Evolutionary conservation across 2,888 invertebrate species (phyloP).

Genomic region (Stenotaenia linearis): DNA sequence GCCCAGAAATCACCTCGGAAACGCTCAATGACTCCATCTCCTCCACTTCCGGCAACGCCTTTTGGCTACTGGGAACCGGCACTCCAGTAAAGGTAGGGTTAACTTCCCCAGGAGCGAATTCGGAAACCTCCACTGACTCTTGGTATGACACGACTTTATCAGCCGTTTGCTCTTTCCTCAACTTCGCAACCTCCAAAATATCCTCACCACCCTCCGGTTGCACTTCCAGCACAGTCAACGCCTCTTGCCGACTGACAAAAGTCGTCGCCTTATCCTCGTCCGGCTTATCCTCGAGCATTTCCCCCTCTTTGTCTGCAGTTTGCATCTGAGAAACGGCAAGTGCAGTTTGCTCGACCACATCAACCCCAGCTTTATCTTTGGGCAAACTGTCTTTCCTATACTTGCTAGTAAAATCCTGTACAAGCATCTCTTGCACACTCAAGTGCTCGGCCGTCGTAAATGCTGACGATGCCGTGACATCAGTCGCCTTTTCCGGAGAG

Average conservation of each 20-base stretch:
- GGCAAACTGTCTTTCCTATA: conserved; percentile 15
- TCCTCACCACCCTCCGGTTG: conserved; percentile 35
- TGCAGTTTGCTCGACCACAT: conserved; percentile 44
- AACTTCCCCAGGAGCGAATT: conserved; percentile 33
- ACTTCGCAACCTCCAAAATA: background rate
- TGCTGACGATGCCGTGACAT: conserved; percentile 15
- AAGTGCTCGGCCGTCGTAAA: conserved; percentile 34
- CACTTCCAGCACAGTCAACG: conserved; percentile 37
- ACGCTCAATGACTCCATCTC: conserved; percentile 36
- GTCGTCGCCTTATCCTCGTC: conserved; percentile 29
- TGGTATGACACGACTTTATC: background rate
- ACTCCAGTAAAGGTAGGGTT: conserved; percentile 33
- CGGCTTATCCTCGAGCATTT: conserved; percentile 32
- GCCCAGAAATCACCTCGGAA: conserved; percentile 35
- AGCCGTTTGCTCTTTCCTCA: background rate
- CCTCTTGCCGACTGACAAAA: conserved; percentile 33
- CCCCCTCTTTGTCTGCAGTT: conserved; percentile 38
- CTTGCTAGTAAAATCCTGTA: conserved; percentile 8
- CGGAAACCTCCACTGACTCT: conserved; percentile 35
- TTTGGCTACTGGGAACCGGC: conserved; percentile 13
- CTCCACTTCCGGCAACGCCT: conserved; percentile 33
- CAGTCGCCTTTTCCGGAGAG: conserved; percentile 32
- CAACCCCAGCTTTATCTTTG: conserved; percentile 40
- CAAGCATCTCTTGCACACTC: conserved; percentile 24
- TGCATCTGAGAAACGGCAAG: conserved; percentile 48